A percentile compares a stretch with the other conserved stretches of the same genome.
phyloP scores from a whole-genome alignment of 2,888 invertebrate species.

The Cistogaster globosa region DNA sequence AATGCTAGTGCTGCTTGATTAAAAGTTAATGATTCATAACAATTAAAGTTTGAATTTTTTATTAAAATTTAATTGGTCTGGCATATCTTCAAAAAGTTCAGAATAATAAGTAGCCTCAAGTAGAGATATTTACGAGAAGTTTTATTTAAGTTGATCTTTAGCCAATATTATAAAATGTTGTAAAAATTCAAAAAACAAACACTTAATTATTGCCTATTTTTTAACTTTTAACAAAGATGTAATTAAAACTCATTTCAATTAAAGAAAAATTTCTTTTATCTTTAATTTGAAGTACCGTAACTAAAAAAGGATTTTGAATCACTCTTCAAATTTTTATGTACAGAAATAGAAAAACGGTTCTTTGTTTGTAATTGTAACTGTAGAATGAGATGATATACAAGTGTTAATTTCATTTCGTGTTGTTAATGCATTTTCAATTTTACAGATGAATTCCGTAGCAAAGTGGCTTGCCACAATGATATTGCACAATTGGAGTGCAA shows the following conservation, averaged over 20 bases:
- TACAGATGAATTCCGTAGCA: conserved; percentile 96
- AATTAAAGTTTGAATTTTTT: too few relatives aligned
- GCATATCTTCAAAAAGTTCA: too few relatives aligned
- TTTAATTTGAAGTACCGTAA: neutral
- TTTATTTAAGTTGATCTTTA: too few relatives aligned
- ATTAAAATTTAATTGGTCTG: too few relatives aligned
- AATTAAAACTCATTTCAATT: neutral
- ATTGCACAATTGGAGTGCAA: conserved; percentile 94
- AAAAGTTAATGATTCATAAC: too few relatives aligned
- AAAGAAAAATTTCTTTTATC: neutral
- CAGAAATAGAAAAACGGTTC: neutral
- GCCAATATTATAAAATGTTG: too few relatives aligned
- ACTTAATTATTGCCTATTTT: too few relatives aligned
- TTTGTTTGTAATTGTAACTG: neutral
- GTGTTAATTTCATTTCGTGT: conserved; percentile 32
- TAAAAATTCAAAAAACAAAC: too few relatives aligned
- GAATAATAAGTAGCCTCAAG: too few relatives aligned
- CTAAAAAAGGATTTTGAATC: neutral
- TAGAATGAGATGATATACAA: neutral
- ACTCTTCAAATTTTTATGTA: neutral
- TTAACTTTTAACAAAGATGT: too few relatives aligned
- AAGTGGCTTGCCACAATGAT: conserved; percentile 96
- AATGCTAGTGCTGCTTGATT: too few relatives aligned
- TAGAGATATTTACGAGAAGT: too few relatives aligned
- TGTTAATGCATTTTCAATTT: conserved; percentile 43